Evolutionary conservation across 2,797 vertebrate genomes (phyloP).

Genomic region (Erpetoichthys calabaricus): DNA sequence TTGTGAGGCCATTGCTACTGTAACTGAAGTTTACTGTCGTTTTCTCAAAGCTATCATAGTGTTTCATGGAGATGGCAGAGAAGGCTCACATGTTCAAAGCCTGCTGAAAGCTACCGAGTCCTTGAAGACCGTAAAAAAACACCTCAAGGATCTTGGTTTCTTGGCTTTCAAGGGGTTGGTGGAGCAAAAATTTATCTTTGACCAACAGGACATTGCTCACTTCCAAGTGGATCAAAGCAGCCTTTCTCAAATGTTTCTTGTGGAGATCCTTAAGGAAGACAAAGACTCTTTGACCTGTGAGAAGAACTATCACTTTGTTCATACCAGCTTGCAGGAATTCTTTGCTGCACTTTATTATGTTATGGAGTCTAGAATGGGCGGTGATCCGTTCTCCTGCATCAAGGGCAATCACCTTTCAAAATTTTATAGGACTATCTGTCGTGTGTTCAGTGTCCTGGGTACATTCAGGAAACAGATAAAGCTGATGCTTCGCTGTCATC

Average conservation of each 20-base stretch:
- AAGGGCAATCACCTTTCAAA: constrained; percentile 11
- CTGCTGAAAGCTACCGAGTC: constrained; percentile 26
- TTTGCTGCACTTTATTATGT: constrained; percentile 30
- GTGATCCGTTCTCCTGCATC: constrained; percentile 23
- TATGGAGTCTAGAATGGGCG: constrained; percentile 23
- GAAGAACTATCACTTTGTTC: constrained; percentile 29
- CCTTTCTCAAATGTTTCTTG: constrained; percentile 21
- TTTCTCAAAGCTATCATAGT: constrained; percentile 30
- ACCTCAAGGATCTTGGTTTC: constrained; percentile 22
- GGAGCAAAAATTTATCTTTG: constrained; percentile 29
- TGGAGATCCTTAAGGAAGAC: constrained; percentile 28
- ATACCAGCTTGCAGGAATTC: constrained; percentile 34
- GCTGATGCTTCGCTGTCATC: constrained; percentile 23
- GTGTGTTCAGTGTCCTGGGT: constrained; percentile 13
- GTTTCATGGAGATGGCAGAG: constrained; percentile 23
- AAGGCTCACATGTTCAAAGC: constrained; percentile 17
- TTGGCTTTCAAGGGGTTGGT: constrained; percentile 29
- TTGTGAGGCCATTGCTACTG: constrained; percentile 15
- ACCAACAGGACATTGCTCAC: constrained; percentile 19
- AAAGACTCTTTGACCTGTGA: constrained; percentile 23
- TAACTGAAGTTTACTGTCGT: constrained; percentile 33
- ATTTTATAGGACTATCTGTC: constrained; percentile 9
- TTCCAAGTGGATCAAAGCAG: constrained; percentile 20
- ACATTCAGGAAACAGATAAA: constrained; percentile 19
- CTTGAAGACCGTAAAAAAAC: constrained; percentile 15